Conservation (phyloP, 2,888 invertebrate species). For the Digitonthophagus gazella region DNA sequence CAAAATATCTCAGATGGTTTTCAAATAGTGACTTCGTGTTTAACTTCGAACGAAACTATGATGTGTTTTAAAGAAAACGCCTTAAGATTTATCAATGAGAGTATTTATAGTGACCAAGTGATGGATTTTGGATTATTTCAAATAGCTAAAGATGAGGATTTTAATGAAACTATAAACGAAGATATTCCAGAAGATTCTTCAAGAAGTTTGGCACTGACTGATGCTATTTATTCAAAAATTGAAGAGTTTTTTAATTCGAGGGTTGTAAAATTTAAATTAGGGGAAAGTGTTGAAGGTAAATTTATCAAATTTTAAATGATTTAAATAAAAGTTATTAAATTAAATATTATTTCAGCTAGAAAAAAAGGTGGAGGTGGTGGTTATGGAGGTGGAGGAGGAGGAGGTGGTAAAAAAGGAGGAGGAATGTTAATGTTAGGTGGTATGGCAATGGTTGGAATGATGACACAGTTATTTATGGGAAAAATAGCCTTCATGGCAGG, state of each 20-base stretch:
- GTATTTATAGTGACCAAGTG: conserved; percentile 46
- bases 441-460: conserved; percentile 61
- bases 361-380: conserved; percentile 17
- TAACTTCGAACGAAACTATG: conserved; percentile 41
- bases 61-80: conserved; percentile 52
- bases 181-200: conserved; percentile 57
- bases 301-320: conserved; percentile 9
- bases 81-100: conserved; percentile 49
- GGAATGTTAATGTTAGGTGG: conserved; percentile 59
- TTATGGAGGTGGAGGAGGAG: conserved; percentile 32
- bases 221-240: conserved; percentile 47
- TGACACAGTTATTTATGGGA: conserved; percentile 65
- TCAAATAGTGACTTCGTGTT: conserved; percentile 35
- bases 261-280: conserved; percentile 48
- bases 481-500: conserved; percentile 68
- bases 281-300: conserved; percentile 45
- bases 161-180: conserved; percentile 45
- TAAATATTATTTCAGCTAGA: conserved; percentile 16
- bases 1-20: conserved; percentile 7
- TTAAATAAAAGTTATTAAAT: too few relatives aligned
- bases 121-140: conserved; percentile 43
- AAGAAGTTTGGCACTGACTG: conserved; percentile 53
- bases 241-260: conserved; percentile 51
- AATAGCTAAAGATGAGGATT: conserved; percentile 47
- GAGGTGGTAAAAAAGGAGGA: conserved; percentile 40